Base-by-base conservation (phyloP, 2,113 vertebrate species). In the Melanocharis versteri region DNA sequence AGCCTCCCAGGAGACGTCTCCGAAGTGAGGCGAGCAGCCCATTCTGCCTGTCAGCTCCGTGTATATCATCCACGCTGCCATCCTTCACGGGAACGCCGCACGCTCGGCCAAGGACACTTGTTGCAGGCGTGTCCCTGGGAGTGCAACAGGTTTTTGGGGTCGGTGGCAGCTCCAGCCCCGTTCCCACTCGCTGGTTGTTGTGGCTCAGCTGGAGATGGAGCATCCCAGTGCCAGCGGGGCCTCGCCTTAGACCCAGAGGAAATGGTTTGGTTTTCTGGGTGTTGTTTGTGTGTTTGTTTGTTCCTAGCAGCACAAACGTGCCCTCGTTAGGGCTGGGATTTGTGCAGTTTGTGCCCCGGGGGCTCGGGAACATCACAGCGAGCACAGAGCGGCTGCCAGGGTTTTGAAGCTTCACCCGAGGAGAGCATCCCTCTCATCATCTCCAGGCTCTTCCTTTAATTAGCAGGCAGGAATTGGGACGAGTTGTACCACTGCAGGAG, bases 381-480 rank as follows among this genome's bases (percentile, higher is more conserved):
- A 54, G 81, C 20, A 5, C 27, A 10, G 89, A 91, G 96, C 20
- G 9, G 6, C 84, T 20, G 33, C 40, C 10, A 15, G 57, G 72
- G n/a, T 58, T 81, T 18, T 71, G 91, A 76, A 89, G 68, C 87
- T 60, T 79, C 58, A 68, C 85, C 71, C 57, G 16, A 93, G 78
- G 70, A 85, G 56, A 73, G 54, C 70, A n/a, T 62, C 87, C 78
- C 90, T 90, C 58, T 90, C 39, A 12, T 72, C 53, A 56, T 91
- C 65, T 20, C 22, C 64, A 30, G 89, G 37, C 27, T 93, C 78
- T 72, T 56, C 87, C 75, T 50, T 81, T 96, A 97, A 96, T 97
- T 97, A 97, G 90, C 89, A 80, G 80, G 86, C 82, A 81, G 89
- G 80, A 94, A 75, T 75, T 73, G 53, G 96, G 96, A 87, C 61